Evolutionary conservation across 2,888 invertebrate genomes (phyloP), one percentile per base, ranked within the genome.

Genomic region (Hylaea fasciaria): DNA sequence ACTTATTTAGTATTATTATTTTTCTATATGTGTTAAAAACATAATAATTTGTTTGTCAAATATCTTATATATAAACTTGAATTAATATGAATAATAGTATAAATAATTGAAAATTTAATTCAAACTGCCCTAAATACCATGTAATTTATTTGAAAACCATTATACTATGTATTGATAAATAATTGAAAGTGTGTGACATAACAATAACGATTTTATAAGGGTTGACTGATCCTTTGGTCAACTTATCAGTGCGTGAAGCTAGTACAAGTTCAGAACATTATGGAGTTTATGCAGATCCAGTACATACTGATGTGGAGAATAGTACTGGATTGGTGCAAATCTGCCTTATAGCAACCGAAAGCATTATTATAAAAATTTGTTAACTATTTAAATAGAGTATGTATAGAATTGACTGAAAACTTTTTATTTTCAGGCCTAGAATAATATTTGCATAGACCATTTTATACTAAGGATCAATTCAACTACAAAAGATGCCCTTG

Each of bases 401-500:
- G 65, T 74, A 71, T 76, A 77, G 70, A 73, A 77, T 72, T 77
- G 79, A 80, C 82, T 82, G 81, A 81, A 78, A 76, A 71, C 63
- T 72, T 78, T 79, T 64, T 66, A 70, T 85, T 88, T 89, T 78
- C 88, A 85, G 86, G 87, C 83, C 82, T 89, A 87, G 85, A 80
- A 76, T 85, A 85, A 74, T 70, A 84, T 82, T 85, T 78, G 82
- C 73, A 80, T 85, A 85, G 82, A 87, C 82, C 82, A 86, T 85
- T 83, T 83, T 82, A 82, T 82, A 82, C 78, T 84, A 86, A 82
- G 79, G 76, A 85, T 82, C 73, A 85, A 85, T 81, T 82, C 78
- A 79, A 81, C 81, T 80, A 83, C 80, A 86, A 85, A 53, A 80
- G 76, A 87, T 84, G 82, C 82, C 83, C 83, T 78, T 84, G 72